Percentiles rank a stretch among this genome's conserved stretches.
These are phyloP conservation scores for Ischnus inquisitorius DNA, from an alignment of 2,888 invertebrate genomes.

Conservation along the genomic window DNA sequence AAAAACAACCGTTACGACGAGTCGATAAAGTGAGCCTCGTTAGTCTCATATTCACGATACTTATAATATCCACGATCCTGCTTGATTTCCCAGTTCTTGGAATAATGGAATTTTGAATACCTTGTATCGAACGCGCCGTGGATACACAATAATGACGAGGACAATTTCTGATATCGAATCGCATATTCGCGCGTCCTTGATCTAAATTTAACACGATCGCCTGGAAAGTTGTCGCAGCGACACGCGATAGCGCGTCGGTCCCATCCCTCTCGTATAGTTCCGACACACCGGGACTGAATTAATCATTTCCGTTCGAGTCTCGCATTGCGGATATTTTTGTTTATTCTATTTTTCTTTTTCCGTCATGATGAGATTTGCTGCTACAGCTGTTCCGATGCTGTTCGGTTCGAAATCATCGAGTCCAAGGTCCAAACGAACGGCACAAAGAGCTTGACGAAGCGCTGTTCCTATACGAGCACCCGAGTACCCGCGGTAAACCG, in stretches of 20 bases:
- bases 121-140: neutral
- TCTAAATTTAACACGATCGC: conserved; percentile 37
- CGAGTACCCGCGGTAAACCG: conserved; percentile 1
- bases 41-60: conserved; percentile 4
- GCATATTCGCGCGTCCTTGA: conserved; percentile 44
- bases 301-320: neutral
- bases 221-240: conserved; percentile 12
- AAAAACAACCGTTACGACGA: conserved; percentile 21
- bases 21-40: conserved; percentile 16
- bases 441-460: neutral
- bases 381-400: conserved; percentile 3
- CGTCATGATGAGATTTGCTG: neutral
- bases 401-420: conserved; percentile 45
- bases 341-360: neutral
- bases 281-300: neutral
- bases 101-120: neutral
- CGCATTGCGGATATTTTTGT: neutral
- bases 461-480: neutral
- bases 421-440: conserved; percentile 42
- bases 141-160: neutral
- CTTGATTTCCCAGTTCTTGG: neutral
- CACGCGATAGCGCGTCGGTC: conserved; percentile 53
- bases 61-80: neutral
- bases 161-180: conserved; percentile 29
- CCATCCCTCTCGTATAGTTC: conserved; percentile 4